These are phyloP conservation scores for Macheiramphus alcinus DNA, from an alignment of 2,113 vertebrate species.

Conservation along the genomic window DNA sequence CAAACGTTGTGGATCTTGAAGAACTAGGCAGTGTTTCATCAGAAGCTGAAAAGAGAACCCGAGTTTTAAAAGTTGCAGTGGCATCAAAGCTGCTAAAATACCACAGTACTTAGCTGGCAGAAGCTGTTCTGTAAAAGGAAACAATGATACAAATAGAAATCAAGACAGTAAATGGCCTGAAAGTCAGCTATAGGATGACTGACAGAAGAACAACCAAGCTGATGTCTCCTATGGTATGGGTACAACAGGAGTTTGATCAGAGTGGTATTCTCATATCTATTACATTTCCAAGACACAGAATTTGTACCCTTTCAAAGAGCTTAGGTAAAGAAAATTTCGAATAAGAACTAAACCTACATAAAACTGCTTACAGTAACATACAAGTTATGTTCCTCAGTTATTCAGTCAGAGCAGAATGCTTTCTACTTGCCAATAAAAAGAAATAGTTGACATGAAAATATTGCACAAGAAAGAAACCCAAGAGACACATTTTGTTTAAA, in stretches of 20 bases:
- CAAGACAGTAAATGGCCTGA: background rate
- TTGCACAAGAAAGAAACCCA: background rate
- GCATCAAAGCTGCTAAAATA: background rate
- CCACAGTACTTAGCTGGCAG: background rate
- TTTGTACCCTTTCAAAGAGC: background rate
- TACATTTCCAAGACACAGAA: background rate
- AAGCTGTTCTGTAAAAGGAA: background rate
- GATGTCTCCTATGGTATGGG: background rate
- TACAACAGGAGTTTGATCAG: background rate
- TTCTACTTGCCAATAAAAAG: background rate
- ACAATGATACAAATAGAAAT: background rate
- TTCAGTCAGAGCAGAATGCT: background rate
- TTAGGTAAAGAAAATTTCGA: background rate
- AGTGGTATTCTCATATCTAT: background rate
- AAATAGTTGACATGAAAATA: background rate
- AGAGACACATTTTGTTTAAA: background rate
- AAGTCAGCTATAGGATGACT: background rate
- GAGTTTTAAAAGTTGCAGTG: background rate
- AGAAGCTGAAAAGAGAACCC: background rate
- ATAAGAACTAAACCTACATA: background rate
- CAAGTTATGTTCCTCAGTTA: background rate
- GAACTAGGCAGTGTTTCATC: background rate
- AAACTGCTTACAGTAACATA: background rate
- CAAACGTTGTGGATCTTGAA: background rate
- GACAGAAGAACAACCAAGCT: background rate